Percentiles rank a stretch among this genome's conserved stretches.
phyloP scores from a whole-genome alignment of 2,113 vertebrate species.

The Sarotherodon lohbergeri region DNA sequence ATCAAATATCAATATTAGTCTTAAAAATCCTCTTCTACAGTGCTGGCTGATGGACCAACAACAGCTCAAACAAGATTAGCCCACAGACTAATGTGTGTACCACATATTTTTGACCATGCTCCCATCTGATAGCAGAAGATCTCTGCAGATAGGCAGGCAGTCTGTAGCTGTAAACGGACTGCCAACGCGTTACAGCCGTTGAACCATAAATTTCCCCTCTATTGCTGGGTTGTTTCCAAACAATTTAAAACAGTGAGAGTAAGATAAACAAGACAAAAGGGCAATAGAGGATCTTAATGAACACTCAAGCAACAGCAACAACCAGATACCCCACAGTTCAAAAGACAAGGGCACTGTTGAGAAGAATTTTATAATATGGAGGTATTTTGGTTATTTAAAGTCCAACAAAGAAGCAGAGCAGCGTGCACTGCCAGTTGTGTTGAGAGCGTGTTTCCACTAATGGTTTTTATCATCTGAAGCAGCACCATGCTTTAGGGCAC shows the following conservation, averaged over 20 bases:
- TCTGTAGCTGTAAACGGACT: not conserved
- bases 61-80: not conserved
- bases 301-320: not conserved
- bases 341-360: not conserved
- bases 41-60: not conserved
- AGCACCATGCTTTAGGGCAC: not conserved
- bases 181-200: not conserved
- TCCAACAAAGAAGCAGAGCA: not conserved
- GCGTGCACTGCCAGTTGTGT: not conserved
- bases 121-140: not conserved
- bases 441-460: not conserved
- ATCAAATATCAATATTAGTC: not conserved
- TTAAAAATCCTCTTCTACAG: not conserved
- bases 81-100: not conserved
- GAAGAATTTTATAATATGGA: not conserved
- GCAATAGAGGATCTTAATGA: not conserved
- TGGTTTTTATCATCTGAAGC: not conserved
- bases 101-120: not conserved
- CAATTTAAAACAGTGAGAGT: not conserved
- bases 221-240: not conserved
- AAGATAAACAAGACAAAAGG: not conserved
- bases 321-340: not conserved
- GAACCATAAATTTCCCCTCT: not conserved
- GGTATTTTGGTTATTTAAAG: not conserved
- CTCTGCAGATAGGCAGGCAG: not conserved